Base-by-base conservation (phyloP, 2,797 vertebrate genomes). In the Agapornis canus region DNA sequence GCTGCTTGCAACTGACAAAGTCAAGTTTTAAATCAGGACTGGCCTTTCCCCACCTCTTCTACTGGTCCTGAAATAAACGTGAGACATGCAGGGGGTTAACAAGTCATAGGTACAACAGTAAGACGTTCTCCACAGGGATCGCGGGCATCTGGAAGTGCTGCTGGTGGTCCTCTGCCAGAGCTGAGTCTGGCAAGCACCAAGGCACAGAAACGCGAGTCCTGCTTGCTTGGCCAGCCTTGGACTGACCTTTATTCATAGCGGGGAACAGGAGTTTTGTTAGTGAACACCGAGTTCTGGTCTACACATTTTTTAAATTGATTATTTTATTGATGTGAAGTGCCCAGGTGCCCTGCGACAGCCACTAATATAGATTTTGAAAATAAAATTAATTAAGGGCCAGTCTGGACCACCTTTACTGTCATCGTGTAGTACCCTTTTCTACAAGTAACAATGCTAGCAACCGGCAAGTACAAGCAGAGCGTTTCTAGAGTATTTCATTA, bases 341-440 rank as follows among this genome's bases (percentile, higher is more conserved):
- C 94, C 95, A 96, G 94, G 63, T 96, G 95, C 94, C 94, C 93
- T 80, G 13, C 5, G 26, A 88, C 94, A 95, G 94, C 94, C 94
- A 96, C 95, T 92, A 95, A 94, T 84, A 95, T 91, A 89, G 95
- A 96, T 95, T 96, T 90, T 52, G 85, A 97, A 96, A 96, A 95
- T 96, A 96, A 94, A 97, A 96, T 96, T 97, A 96, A 96, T 95
- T 95, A 96, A 94, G 91, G 77, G 66, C 96, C 87, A 86, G 91
- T 73, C 89, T 94, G 94, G 95, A 93, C 91, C 94, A 95, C 94
- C 92, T 96, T 95, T 90, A 91, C 95, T 95, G 95, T 93, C 95
- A 96, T 25, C 91, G 42, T 0, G 32, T 52, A 91, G 92, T 60
- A 94, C 89, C 94, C 95, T 96, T 90, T 91, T 73, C 91, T 66